A percentile compares a stretch with the other conserved stretches of the same genome.
Conservation (phyloP, 2,888 invertebrate genomes). For the Neocrepidodera transversa region DNA sequence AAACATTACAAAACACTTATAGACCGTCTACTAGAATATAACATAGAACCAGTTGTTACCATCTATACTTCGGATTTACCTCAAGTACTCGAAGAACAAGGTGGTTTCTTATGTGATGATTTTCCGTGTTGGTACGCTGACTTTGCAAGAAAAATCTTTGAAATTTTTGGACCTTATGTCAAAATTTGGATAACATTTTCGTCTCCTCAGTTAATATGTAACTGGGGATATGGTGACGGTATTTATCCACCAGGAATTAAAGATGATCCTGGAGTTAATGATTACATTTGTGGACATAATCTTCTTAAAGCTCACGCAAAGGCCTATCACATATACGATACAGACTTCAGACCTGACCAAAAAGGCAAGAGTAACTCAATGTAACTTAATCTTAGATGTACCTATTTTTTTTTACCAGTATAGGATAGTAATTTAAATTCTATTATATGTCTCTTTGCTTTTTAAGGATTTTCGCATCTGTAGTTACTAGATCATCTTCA, state of each 20-base stretch:
- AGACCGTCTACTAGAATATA: neutral
- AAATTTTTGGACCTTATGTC: conserved; percentile 18
- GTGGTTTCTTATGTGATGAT: conserved; percentile 12
- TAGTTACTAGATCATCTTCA: too few species aligned
- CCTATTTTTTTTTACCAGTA: too few species aligned
- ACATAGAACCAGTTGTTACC: conserved; percentile 24
- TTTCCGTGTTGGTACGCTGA: conserved; percentile 16
- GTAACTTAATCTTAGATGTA: too few species aligned
- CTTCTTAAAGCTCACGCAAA: conserved; percentile 14
- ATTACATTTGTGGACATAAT: conserved; percentile 22
- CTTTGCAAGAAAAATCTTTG: conserved; percentile 15
- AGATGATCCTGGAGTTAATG: conserved; percentile 13
- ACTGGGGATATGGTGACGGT: conserved; percentile 21
- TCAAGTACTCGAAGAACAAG: conserved; percentile 22
- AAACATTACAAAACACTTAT: neutral
- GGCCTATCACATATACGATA: conserved; percentile 19
- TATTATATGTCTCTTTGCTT: too few species aligned
- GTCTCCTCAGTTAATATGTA: conserved; percentile 5
- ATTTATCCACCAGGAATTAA: conserved; percentile 7
- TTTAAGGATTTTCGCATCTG: too few species aligned
- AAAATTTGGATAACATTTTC: conserved; percentile 26
- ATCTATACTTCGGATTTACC: conserved; percentile 23
- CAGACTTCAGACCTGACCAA: conserved; percentile 4
- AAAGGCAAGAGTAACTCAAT: conserved; percentile 19
- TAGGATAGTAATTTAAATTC: too few species aligned